Base-by-base conservation (phyloP, 2,113 vertebrate genomes). In the Ochotona princeps region DNA sequence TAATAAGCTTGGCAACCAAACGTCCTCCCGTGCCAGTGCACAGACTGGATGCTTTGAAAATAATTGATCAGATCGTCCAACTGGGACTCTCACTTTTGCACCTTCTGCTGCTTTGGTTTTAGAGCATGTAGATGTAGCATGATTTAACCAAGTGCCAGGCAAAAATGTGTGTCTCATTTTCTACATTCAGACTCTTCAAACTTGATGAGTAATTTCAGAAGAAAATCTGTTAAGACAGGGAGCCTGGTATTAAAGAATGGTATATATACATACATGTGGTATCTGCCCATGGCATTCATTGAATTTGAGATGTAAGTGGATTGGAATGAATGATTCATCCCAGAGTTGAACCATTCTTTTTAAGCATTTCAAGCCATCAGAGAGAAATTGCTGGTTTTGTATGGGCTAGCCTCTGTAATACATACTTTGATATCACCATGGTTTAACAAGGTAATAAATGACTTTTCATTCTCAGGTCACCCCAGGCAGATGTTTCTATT, bases 41-140 rank as follows among this genome's bases (percentile, higher is more conserved):
- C 73, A 95, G 87, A 67, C 65, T 47, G 63, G 38, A 38, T 49
- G 67, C 83, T 70, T 76, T 78, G 60, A 44, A 17, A 35, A 76
- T 57, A 89, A 82, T 49, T 93, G 26, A 67, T 81, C 60, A 57
- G 49, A 51, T 89, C 63, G 76, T 60, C 49, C 65, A 75, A 47
- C 76, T 49, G 23, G 54, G 51, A 6, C 23, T 66, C 87, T 54
- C 44, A 21, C 49, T 79, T 83, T 78, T 82, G 32, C 23, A 49
- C 28, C 49, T 76, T 57, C 75, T 78, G 69, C 44, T 13, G 60
- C 18, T 74, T 89, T 8, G 35, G 25, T 17, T 61, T 38, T 49
- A n/a, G 15, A 63, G 9, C 8, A 25, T n/a, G 35, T 49, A 65
- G 20, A 49, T 5, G 23, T 14, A 49, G 44, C 63, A 20, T 0